These are phyloP conservation scores for Atherinomorus stipes DNA, from an alignment of 2,113 vertebrate species.

Conservation along the genomic window DNA sequence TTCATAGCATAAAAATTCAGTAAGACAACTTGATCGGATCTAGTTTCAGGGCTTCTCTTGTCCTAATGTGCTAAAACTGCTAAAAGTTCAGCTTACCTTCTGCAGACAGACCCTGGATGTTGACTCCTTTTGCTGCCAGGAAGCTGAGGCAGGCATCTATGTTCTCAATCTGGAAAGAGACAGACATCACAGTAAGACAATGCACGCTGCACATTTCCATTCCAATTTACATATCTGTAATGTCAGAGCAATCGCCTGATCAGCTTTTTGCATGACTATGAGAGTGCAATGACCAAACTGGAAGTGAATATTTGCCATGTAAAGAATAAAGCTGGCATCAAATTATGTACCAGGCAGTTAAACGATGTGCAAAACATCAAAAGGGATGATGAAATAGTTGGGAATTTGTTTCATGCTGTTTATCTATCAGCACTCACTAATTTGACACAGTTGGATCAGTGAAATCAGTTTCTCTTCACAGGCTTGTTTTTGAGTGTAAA, in stretches of 20 bases:
- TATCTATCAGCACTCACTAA: neutral
- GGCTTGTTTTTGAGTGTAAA: neutral
- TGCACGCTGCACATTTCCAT: constrained; percentile 42
- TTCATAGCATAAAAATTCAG: neutral
- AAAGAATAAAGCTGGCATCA: neutral
- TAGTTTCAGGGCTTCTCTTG: neutral
- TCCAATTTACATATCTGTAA: constrained; percentile 47
- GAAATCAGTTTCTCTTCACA: neutral
- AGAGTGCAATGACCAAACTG: neutral
- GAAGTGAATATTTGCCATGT: neutral
- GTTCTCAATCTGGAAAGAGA: constrained; percentile 92
- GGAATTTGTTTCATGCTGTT: neutral
- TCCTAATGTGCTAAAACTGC: constrained; percentile 1
- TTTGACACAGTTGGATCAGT: neutral
- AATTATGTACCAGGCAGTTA: neutral
- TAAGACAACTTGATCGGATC: neutral
- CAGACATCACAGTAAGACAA: constrained; percentile 39
- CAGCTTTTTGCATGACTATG: constrained; percentile 9
- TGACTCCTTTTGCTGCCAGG: constrained; percentile 98
- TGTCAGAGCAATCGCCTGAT: constrained; percentile 11
- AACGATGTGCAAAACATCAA: constrained; percentile 5
- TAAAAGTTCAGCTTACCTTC: constrained; percentile 88
- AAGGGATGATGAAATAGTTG: neutral
- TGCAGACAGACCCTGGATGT: constrained; percentile 98
- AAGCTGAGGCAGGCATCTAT: constrained; percentile 98